Conservation (phyloP, 2,797 vertebrate species). For the Acanthurus lineatus region DNA sequence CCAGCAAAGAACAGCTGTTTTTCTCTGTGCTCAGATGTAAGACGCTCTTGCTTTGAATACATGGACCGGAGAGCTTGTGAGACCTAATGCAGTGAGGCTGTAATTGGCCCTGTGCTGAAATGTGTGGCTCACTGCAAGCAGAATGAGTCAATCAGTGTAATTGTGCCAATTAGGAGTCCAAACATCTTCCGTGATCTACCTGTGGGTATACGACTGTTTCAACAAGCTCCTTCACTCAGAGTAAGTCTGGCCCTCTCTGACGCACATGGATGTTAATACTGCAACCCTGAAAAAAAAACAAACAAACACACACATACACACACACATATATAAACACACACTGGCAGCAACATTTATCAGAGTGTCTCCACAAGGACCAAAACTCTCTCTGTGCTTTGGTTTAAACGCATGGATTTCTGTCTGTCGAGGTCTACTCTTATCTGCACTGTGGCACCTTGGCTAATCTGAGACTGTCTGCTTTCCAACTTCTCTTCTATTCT, state of each 20-base stretch:
- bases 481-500: constrained; percentile 25
- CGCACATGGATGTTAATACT: constrained; percentile 50
- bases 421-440: constrained; percentile 47
- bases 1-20: constrained; percentile 76
- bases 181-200: constrained; percentile 75
- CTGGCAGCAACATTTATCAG: constrained; percentile 36
- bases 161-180: constrained; percentile 78
- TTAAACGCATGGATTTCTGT: constrained; percentile 55
- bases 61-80: constrained; percentile 29
- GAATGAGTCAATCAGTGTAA: constrained; percentile 74
- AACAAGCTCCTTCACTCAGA: constrained; percentile 57
- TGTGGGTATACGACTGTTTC: constrained; percentile 70
- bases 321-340: constrained; percentile 2
- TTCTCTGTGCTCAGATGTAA: constrained; percentile 62
- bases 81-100: constrained; percentile 47
- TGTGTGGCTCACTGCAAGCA: constrained; percentile 63
- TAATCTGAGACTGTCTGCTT: constrained; percentile 55
- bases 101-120: constrained; percentile 59
- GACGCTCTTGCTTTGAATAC: constrained; percentile 45
- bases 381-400: constrained; percentile 32
- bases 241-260: constrained; percentile 53
- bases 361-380: constrained; percentile 4
- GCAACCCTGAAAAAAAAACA: not conserved
- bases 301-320: not conserved
- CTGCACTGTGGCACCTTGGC: constrained; percentile 48